Evolutionary conservation across 2,113 vertebrate species (phyloP).

Genomic region (Scomber scombrus): DNA sequence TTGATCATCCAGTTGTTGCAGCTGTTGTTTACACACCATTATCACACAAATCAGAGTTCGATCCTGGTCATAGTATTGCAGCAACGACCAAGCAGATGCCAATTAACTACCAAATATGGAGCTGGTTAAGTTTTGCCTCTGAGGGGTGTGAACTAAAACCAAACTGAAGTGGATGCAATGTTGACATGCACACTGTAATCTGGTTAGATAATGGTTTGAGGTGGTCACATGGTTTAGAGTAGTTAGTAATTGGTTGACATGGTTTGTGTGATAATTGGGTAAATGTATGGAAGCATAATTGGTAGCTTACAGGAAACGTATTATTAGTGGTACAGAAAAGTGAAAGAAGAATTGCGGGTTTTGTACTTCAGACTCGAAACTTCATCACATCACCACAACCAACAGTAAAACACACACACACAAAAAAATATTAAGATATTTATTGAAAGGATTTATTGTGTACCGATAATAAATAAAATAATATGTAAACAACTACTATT

Average conservation of each 20-base stretch:
- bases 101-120: background rate
- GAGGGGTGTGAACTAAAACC: background rate
- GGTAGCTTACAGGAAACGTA: conserved; percentile 5
- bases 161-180: background rate
- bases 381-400: too few relatives aligned
- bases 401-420: too few relatives aligned
- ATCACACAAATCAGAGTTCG: background rate
- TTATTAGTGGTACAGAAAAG: background rate
- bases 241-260: background rate
- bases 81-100: background rate
- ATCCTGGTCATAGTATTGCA: background rate
- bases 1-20: too few relatives aligned
- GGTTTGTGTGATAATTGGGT: background rate
- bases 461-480: too few relatives aligned
- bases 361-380: too few relatives aligned
- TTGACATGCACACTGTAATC: conserved; percentile 29
- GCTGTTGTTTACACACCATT: background rate
- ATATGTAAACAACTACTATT: too few relatives aligned
- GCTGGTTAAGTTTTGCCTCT: background rate
- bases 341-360: background rate
- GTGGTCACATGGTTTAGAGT: background rate
- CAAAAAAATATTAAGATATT: too few relatives aligned
- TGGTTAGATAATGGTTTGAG: conserved; percentile 1
- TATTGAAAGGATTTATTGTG: too few relatives aligned
- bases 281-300: background rate